Conservation (phyloP, 2,797 vertebrate species). For the Ctenosaura bakeri region DNA sequence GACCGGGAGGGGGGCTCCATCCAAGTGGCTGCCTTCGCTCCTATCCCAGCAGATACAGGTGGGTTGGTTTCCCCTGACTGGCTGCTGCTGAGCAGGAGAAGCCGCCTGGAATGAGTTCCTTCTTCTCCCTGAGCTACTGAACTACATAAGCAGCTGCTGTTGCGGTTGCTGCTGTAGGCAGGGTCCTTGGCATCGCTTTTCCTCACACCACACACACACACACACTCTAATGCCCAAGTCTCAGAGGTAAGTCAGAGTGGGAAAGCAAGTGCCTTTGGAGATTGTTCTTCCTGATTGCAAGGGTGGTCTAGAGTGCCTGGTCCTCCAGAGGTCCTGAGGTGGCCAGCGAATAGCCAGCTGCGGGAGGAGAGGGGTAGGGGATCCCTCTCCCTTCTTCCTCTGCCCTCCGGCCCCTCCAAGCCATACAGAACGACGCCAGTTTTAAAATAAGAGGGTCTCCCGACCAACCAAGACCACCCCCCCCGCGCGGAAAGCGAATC, state of each 20-base stretch:
- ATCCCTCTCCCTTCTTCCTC: too few species aligned
- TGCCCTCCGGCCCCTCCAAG: not conserved
- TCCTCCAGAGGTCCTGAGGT: too few species aligned
- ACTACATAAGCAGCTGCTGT: not conserved
- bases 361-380: not conserved
- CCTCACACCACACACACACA: not conserved
- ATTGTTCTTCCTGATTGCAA: not conserved
- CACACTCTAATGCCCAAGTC: not conserved
- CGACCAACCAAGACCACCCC: not conserved
- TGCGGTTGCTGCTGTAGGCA: not conserved
- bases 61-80: not conserved
- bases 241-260: not conserved
- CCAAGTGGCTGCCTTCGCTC: too few species aligned
- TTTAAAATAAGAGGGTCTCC: not conserved
- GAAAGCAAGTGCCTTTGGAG: too few species aligned
- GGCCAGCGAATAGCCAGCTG: too few species aligned
- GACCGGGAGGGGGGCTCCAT: conserved; percentile 12
- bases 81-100: not conserved
- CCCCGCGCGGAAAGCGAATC: not conserved
- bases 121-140: not conserved
- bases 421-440: not conserved
- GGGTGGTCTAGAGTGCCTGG: not conserved
- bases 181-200: not conserved
- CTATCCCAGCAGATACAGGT: conserved; percentile 6
- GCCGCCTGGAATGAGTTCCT: not conserved